These are phyloP conservation scores for Parazoanthus swiftii DNA, from an alignment of 92 coral and sea anemone species.

Conservation along the genomic window DNA sequence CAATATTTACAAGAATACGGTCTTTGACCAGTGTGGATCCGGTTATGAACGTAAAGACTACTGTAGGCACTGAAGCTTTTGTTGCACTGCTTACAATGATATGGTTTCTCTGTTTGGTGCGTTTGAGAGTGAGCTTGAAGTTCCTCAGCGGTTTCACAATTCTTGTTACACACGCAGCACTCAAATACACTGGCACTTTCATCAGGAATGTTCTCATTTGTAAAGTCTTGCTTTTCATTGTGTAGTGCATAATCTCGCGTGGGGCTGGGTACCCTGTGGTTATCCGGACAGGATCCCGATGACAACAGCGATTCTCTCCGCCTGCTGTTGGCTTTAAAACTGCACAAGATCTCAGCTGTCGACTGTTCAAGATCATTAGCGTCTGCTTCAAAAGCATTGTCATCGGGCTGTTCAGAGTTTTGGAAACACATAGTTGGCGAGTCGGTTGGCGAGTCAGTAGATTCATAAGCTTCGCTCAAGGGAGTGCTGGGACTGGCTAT, in stretches of 20 bases:
- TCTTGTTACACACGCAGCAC: not conserved
- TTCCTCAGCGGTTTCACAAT: slow-evolving; percentile 28
- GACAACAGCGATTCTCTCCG: slow-evolving; percentile 23
- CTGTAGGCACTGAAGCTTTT: slow-evolving; percentile 67
- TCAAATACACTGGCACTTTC: not conserved
- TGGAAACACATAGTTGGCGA: slow-evolving; percentile 7
- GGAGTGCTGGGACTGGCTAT: slow-evolving; percentile 51
- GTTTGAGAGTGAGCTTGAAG: slow-evolving; percentile 34
- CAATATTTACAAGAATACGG: slow-evolving; percentile 68
- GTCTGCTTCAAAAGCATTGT: not conserved
- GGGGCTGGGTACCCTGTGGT: slow-evolving; percentile 9
- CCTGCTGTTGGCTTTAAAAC: slow-evolving; percentile 61
- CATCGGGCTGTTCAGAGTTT: not conserved
- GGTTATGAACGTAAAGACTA: slow-evolving; percentile 70
- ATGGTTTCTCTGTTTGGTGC: slow-evolving; percentile 49
- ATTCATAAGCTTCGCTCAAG: slow-evolving; percentile 42
- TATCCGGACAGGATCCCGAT: not conserved
- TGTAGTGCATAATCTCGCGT: not conserved
- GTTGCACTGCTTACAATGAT: slow-evolving; percentile 59
- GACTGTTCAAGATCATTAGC: slow-evolving; percentile 62
- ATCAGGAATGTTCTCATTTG: not conserved
- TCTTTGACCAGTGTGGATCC: slow-evolving; percentile 70
- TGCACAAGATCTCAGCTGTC: slow-evolving; percentile 83
- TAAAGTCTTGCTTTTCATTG: not conserved
- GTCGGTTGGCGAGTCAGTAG: slow-evolving; percentile 18